phyloP scores from a whole-genome alignment of 2,797 vertebrate genomes.

The Helarctos malayanus region DNA sequence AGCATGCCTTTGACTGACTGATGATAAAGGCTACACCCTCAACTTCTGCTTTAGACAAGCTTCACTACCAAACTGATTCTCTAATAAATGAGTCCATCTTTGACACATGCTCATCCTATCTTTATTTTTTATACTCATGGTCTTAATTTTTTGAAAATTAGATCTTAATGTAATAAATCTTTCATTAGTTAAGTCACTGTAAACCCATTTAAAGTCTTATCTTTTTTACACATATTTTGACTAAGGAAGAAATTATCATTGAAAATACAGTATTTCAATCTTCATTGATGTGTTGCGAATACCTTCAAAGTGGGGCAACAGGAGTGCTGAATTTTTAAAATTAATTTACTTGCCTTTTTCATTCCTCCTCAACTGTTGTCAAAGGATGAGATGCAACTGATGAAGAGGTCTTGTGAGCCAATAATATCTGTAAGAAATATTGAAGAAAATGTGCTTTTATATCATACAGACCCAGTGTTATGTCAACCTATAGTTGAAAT shows the following conservation, averaged over 20 bases:
- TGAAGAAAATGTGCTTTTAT: not conserved
- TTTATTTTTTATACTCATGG: not conserved
- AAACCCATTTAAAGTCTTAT: not conserved
- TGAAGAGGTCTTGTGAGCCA: not conserved
- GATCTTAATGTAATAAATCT: not conserved
- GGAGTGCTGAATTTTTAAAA: not conserved
- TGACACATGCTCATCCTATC: not conserved
- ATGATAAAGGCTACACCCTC: not conserved
- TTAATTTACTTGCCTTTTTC: not conserved
- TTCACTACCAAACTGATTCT: not conserved
- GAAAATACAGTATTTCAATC: not conserved
- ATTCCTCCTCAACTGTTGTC: no score
- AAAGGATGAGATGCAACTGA: not conserved
- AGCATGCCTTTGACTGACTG: not conserved
- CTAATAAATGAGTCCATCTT: not conserved
- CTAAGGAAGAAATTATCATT: not conserved
- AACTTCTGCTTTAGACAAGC: not conserved
- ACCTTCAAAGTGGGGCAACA: not conserved
- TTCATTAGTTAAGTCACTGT: not conserved
- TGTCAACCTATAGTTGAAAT: not conserved
- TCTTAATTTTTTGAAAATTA: not conserved
- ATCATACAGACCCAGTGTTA: not conserved
- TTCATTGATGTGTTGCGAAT: not conserved
- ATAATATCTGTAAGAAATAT: not conserved
- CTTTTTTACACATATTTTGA: not conserved